Percentiles rank a stretch among this genome's conserved stretches.
Conservation (phyloP, 2,888 invertebrate genomes). For the Rotaria macrura region DNA sequence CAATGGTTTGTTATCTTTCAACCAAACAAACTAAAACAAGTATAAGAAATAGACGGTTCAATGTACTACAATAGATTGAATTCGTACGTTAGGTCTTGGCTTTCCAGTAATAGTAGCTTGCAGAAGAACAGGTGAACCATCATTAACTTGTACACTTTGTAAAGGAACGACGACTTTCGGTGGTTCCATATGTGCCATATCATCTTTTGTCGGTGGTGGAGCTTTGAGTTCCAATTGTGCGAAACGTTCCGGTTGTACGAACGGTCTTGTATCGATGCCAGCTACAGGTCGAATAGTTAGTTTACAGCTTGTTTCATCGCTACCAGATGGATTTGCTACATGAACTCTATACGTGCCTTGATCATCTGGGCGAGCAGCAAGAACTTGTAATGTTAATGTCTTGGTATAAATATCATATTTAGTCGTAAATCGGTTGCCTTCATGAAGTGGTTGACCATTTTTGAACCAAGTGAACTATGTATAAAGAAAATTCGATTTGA, state of each 20-base stretch:
- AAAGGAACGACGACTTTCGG: constrained; percentile 70
- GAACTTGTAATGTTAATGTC: not conserved
- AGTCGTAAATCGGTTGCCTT: constrained; percentile 52
- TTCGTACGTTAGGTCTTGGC: constrained; percentile 26
- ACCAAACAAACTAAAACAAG: too few species aligned
- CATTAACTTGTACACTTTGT: constrained; percentile 72
- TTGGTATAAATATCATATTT: not conserved
- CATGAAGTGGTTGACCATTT: not conserved
- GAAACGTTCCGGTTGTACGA: constrained; percentile 58
- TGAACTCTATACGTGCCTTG: constrained; percentile 82
- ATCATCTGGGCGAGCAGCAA: constrained; percentile 71
- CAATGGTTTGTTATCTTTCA: too few species aligned
- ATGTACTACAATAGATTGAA: not conserved
- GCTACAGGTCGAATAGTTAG: not conserved
- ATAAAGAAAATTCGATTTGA: too few species aligned
- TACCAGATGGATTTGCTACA: too few species aligned
- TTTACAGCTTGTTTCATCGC: constrained; percentile 44
- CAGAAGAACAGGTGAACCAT: constrained; percentile 24
- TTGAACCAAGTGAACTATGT: too few species aligned
- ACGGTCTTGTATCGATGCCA: not conserved
- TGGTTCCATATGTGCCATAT: too few species aligned
- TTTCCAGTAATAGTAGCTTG: constrained; percentile 27
- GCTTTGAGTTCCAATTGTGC: not conserved
- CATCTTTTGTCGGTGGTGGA: not conserved
- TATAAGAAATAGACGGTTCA: not conserved